Percentiles rank a stretch among this genome's conserved stretches.
phyloP scores from a whole-genome alignment of 2,797 vertebrate genomes.

The Arnoldichthys spilopterus region DNA sequence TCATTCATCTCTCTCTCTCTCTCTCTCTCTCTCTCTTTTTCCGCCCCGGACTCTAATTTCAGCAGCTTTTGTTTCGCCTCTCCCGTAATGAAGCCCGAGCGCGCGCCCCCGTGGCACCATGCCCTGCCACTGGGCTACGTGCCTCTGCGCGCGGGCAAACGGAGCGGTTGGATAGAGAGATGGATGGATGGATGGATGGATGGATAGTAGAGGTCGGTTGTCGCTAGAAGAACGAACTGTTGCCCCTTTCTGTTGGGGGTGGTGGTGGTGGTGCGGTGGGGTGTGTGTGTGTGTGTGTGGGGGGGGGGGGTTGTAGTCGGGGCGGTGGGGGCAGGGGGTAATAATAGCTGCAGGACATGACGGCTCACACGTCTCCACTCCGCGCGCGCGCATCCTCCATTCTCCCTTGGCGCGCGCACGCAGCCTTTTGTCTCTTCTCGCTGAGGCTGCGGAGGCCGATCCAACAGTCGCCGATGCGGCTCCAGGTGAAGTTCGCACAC shows the following conservation, averaged over 20 bases:
- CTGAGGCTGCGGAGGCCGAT: not conserved
- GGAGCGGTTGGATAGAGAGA: not conserved
- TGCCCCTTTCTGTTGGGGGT: slow-evolving; percentile 12
- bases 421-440: not conserved
- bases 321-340: not conserved
- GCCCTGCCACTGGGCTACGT: slow-evolving; percentile 50
- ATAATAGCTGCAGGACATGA: slow-evolving; percentile 46
- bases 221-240: not conserved
- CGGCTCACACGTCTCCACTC: slow-evolving; percentile 48
- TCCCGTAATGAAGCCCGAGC: slow-evolving; percentile 23
- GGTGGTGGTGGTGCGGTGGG: not conserved
- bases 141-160: slow-evolving; percentile 44
- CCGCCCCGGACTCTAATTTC: not conserved
- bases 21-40: slow-evolving; percentile 4
- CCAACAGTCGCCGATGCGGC: not conserved
- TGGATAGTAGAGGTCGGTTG: not conserved
- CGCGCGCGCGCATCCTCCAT: not conserved
- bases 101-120: slow-evolving; percentile 21
- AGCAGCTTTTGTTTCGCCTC: slow-evolving; percentile 4
- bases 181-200: not conserved
- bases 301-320: not conserved
- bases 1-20: slow-evolving; percentile 20
- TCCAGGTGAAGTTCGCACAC: not conserved
- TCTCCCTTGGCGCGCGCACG: not conserved
- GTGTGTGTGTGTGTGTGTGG: too few relatives aligned